phyloP scores from a whole-genome alignment of 2,113 vertebrate genomes.

The Microcebus griseorufus region DNA sequence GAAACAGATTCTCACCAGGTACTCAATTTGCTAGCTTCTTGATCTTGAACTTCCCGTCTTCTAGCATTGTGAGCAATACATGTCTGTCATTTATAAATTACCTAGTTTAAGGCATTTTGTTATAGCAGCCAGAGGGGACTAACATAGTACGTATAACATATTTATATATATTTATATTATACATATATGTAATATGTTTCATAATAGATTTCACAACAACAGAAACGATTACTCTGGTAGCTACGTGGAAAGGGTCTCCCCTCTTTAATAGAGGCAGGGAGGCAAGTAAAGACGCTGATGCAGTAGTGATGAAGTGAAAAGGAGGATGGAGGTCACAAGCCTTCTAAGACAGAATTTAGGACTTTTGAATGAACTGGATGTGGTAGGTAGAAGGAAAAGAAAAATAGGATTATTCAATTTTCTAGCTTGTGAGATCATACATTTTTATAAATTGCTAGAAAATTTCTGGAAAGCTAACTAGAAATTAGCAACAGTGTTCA shows the following conservation, averaged over 20 bases:
- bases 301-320: background rate
- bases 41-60: background rate
- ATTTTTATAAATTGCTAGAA: background rate
- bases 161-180: background rate
- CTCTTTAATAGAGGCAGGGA: background rate
- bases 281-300: background rate
- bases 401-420: background rate
- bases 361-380: background rate
- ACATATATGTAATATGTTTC: background rate
- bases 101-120: background rate
- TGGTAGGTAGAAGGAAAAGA: background rate
- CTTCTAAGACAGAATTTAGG: background rate
- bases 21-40: background rate
- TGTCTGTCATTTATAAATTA: background rate
- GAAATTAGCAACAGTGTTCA: background rate
- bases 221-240: background rate
- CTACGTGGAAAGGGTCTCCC: background rate
- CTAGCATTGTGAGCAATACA: background rate
- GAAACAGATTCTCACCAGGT: background rate
- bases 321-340: background rate
- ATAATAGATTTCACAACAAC: background rate
- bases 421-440: background rate
- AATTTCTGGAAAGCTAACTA: background rate
- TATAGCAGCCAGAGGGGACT: background rate
- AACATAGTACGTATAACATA: background rate